These are phyloP conservation scores for Lycaena phlaeas DNA, from an alignment of 2,888 invertebrate species.

Conservation along the genomic window DNA sequence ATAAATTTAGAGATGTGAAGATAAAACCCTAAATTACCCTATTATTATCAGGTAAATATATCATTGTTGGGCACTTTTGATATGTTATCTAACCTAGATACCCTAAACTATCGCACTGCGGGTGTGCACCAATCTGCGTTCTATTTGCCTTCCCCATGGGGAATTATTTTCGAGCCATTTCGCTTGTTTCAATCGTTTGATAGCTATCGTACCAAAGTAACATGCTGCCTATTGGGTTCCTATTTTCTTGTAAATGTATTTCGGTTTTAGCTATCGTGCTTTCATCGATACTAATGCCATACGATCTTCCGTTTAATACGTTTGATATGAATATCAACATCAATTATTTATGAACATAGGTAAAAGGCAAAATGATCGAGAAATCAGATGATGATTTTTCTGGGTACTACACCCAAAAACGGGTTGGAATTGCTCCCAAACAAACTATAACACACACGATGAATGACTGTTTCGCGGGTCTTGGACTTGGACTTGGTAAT, in stretches of 20 bases:
- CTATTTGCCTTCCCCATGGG: conserved; percentile 27
- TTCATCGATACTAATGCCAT: no score
- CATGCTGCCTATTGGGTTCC: not conserved
- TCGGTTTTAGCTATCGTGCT: no score
- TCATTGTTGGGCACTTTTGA: conserved; percentile 9
- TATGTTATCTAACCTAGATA: conserved; percentile 19
- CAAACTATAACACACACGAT: no score
- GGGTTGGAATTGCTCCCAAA: no score
- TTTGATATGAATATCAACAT: no score
- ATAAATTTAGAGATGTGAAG: conserved; percentile 1
- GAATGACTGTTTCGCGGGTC: no score
- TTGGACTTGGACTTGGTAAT: no score
- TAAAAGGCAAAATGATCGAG: no score
- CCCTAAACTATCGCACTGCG: conserved; percentile 27
- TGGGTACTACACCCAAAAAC: no score
- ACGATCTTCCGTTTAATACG: no score
- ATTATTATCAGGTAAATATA: conserved; percentile 7
- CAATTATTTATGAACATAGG: no score
- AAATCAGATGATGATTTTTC: no score
- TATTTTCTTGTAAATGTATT: not conserved
- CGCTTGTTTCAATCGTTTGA: conserved; percentile 15
- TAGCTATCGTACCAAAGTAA: not conserved
- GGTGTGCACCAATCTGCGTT: conserved; percentile 24
- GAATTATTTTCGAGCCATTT: conserved; percentile 34
- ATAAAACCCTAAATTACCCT: conserved; percentile 5